A percentile compares a stretch with the other conserved stretches of the same genome.
phyloP scores from a whole-genome alignment of 1,140 invertebrate species.

The Maniola jurtina region DNA sequence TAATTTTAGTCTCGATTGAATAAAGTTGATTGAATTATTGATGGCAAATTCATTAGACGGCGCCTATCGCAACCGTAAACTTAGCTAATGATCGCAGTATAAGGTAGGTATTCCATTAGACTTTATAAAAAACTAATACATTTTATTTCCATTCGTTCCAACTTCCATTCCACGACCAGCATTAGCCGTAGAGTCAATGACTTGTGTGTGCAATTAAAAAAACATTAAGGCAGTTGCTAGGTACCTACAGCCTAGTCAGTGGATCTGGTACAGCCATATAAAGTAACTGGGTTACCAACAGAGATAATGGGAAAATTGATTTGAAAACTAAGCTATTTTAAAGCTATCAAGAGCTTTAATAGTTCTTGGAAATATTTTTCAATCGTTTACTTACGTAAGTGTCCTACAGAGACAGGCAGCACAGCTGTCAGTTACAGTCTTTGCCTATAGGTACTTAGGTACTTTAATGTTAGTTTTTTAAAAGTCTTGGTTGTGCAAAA shows the following conservation, averaged over 20 bases:
- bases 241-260: conserved; percentile 18
- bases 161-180: conserved; percentile 2
- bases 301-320: conserved; percentile 9
- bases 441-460: too few relatives aligned
- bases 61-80: background rate
- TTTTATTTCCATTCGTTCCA: background rate
- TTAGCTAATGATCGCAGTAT: background rate
- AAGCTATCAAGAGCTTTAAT: background rate
- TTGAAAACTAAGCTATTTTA: conserved; percentile 13
- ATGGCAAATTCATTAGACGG: background rate
- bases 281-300: conserved; percentile 15
- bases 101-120: background rate
- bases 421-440: too few relatives aligned
- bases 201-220: conserved; percentile 39
- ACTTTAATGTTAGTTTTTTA: too few relatives aligned
- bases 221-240: conserved; percentile 28
- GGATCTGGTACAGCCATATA: conserved; percentile 31
- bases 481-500: too few relatives aligned
- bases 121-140: background rate
- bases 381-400: background rate
- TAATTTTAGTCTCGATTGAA: background rate
- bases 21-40: background rate
- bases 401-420: too few relatives aligned
- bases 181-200: conserved; percentile 35
- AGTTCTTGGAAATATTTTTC: background rate